Percentiles rank a stretch among this genome's conserved stretches.
Evolutionary conservation across 2,888 invertebrate species (phyloP).

Genomic region (Gibbula magus): DNA sequence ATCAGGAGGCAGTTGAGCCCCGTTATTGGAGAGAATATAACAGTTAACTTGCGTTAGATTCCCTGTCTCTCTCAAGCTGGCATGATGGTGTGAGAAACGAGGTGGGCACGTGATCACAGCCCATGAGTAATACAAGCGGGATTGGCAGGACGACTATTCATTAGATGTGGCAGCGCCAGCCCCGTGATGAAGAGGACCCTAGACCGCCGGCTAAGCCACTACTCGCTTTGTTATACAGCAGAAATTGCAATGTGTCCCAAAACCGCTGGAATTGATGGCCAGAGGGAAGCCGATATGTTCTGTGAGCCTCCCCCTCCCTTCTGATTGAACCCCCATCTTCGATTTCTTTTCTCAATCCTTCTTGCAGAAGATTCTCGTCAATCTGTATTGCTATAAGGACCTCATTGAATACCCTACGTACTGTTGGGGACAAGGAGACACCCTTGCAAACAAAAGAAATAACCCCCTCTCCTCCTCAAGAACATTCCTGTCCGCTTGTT

Average conservation of each 20-base stretch:
- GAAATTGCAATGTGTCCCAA: slow-evolving; percentile 12
- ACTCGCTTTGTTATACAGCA: slow-evolving; percentile 7
- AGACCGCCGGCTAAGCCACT: not conserved
- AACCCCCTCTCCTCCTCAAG: not conserved
- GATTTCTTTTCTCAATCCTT: too few relatives aligned
- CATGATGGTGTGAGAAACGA: not conserved
- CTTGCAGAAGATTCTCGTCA: too few relatives aligned
- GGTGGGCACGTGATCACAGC: not conserved
- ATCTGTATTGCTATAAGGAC: too few relatives aligned
- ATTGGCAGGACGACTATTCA: not conserved
- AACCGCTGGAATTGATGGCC: slow-evolving; percentile 9
- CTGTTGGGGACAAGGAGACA: too few relatives aligned
- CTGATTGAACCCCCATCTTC: too few relatives aligned
- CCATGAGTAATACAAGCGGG: slow-evolving; percentile 3
- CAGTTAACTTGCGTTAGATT: not conserved
- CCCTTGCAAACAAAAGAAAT: too few relatives aligned
- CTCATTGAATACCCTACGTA: too few relatives aligned
- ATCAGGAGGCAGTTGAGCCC: too few relatives aligned
- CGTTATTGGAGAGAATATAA: too few relatives aligned
- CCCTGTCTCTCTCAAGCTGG: not conserved
- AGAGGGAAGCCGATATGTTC: not conserved
- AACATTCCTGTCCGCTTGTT: not conserved
- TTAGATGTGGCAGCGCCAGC: not conserved
- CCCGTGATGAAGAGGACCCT: not conserved
- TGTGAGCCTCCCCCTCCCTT: too few relatives aligned